Evolutionary conservation across 30 jellyfish, hydroid and myxozoan species (phyloP), one percentile per base, ranked within the genome.

Genomic region (Turritopsis rubra): DNA sequence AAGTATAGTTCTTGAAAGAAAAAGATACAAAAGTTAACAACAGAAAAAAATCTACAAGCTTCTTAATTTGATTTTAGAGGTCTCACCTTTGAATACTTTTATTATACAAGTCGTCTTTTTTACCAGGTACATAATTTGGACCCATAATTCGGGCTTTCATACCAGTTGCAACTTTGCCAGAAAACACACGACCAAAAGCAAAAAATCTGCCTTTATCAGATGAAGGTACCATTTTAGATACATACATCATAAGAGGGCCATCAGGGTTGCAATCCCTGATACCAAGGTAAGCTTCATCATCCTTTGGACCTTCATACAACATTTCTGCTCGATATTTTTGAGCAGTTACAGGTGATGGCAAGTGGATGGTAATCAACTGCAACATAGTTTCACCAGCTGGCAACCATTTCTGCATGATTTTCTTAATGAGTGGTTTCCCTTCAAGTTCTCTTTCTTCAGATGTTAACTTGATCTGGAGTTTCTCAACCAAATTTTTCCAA

Each of bases 171-270:
- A 90, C 95, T 74, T 88, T 87, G 22, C 99, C 99, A 75, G 99
- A 95, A 93, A 95, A 95, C 31, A 95, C 97, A 83, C 99, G 97
- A 1, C 99, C 99, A 85, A 95, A 95, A 53, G 99, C 99, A 88
- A 81, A 95, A 91, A 95, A 95, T 1, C 99, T 88, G 8, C 99
- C 99, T 83, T 92, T 95, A 84, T 95, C 99, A 16, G 99, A 89
- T 18, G 99, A 87, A 1, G 99, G 99, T 73, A 95, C 96, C 99
- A 95, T 95, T 93, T 95, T 95, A 30, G 99, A 95, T 73, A 95
- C 85, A 81, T 95, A 95, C 99, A 95, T 95, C 99, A 95, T 95
- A 26, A 95, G 86, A 22, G 99, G 99, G 54, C 80, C 99, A 81
- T 90, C 87, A 41, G 96, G 92, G 83, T 95, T 89, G 83, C 99